Conservation (phyloP, 2,113 vertebrate species). For the Hemibagrus wyckioides region DNA sequence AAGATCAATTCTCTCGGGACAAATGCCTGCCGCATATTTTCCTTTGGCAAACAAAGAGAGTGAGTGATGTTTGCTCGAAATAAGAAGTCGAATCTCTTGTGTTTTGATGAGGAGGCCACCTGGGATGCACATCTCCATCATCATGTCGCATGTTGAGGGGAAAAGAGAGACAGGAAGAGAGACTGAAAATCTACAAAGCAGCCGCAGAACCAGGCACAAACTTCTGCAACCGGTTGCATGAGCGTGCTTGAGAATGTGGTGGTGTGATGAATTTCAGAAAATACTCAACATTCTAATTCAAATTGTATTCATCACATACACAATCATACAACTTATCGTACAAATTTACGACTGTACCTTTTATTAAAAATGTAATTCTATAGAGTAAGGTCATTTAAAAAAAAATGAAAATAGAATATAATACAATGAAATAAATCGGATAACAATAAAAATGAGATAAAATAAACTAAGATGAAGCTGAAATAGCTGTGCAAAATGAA, state of each 20-base stretch:
- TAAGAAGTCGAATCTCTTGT: slow-evolving; percentile 70
- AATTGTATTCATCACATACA: too few species aligned
- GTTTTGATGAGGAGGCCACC: slow-evolving; percentile 80
- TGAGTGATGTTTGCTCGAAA: slow-evolving; percentile 78
- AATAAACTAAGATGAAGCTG: too few species aligned
- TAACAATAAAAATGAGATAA: too few species aligned
- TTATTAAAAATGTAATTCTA: too few species aligned
- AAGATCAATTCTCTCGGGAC: slow-evolving; percentile 70
- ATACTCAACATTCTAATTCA: background rate
- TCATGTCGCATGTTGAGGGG: slow-evolving; percentile 58
- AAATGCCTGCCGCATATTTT: slow-evolving; percentile 63
- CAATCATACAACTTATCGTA: too few species aligned
- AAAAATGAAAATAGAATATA: too few species aligned
- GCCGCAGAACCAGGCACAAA: slow-evolving; percentile 13
- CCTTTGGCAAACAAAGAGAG: slow-evolving; percentile 76
- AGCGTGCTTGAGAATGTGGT: background rate
- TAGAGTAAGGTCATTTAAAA: too few species aligned
- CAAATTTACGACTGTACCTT: too few species aligned
- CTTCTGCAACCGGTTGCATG: background rate
- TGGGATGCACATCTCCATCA: slow-evolving; percentile 75
- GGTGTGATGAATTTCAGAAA: background rate
- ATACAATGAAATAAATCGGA: too few species aligned
- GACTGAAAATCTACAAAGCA: slow-evolving; percentile 42
- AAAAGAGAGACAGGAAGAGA: slow-evolving; percentile 34
- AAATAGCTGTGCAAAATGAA: too few species aligned